Percentiles rank a stretch among this genome's conserved stretches.
These are phyloP conservation scores for Jordanella pulchra DNA, from an alignment of 2,797 vertebrate species.

Conservation along the genomic window DNA sequence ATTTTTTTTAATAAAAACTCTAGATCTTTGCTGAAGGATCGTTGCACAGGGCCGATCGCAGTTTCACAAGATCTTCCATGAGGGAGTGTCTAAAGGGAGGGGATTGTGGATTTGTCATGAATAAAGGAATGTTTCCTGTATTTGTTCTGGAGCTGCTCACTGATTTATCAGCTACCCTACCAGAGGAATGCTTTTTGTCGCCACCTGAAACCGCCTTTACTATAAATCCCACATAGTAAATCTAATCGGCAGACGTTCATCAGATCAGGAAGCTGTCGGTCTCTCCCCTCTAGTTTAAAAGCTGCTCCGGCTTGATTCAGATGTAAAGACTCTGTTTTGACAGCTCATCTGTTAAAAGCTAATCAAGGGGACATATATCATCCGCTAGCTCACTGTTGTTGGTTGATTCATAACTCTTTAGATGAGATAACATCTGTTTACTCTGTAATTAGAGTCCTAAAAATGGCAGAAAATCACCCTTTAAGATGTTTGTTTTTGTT, in stretches of 20 bases:
- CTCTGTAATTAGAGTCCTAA: not conserved
- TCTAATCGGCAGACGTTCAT: conserved; percentile 24
- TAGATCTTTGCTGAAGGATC: conserved; percentile 71
- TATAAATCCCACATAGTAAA: conserved; percentile 52
- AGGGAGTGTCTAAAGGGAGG: conserved; percentile 21
- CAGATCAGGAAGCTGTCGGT: conserved; percentile 47
- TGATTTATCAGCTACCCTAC: conserved; percentile 56
- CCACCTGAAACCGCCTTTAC: conserved; percentile 51
- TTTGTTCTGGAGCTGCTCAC: conserved; percentile 45
- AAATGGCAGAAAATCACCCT: not conserved
- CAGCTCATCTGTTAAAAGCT: conserved; percentile 6
- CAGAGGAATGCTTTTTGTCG: conserved; percentile 57
- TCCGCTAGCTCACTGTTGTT: not conserved
- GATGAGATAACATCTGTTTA: not conserved
- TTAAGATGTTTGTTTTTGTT: not conserved
- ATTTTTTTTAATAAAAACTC: no score
- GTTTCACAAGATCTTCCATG: conserved; percentile 44
- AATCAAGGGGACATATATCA: not conserved
- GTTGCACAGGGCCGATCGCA: conserved; percentile 64
- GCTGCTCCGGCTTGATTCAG: not conserved
- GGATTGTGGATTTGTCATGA: conserved; percentile 35
- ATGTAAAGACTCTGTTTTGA: not conserved
- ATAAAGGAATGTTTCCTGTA: conserved; percentile 45
- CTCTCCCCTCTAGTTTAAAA: not conserved
- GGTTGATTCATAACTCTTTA: conserved; percentile 6